Evolutionary conservation across 2,888 invertebrate genomes (phyloP), one percentile per base, ranked within the genome.

Genomic region (Eristalinus sepulchralis): DNA sequence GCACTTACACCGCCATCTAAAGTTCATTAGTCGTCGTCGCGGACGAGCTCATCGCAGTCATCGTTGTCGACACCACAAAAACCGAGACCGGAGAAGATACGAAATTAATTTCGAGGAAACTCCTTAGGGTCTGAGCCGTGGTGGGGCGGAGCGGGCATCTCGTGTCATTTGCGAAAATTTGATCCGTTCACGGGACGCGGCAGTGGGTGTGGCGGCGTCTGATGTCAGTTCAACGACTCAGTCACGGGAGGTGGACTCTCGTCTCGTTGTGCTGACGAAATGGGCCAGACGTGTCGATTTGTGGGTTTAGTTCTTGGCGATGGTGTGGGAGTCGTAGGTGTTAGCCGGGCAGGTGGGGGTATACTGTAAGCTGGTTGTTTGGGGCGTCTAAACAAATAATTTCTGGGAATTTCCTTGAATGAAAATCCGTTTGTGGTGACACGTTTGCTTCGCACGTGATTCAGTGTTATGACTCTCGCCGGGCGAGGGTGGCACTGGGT

Each of bases 281-380:
- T 86, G 86, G 86, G 86, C 83, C 86, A 86, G 86, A 86, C 86
- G 86, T 86, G 86, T 86, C 78, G 78, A 83, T 83, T 83, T 83
- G 70, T 31, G 78, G 70, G 70, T 70, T 72, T 57, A 60, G 13
- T 62, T 60, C 82, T 85, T 34, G 66, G 39, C 55, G 67, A 63
- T 47, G 24, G 59, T 22, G 47, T 17, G 9, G 53, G 53, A n/a
- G 55, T 59, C 20, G 17, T 60, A 31, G 53, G 20, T 53, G 67
- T n/a, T n/a, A n/a, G 62, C 59, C 57, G 11, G n/a, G 39, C 33
- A n/a, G 34, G 53, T 53, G 55, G 55, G 63, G 36, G n/a, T n/a
- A 10, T 27, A 62, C 53, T n/a, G 24, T 68, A 64, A 73, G 68
- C 36, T 59, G 34, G 60, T 85, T 81, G 85, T 85, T 85, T 85